These are phyloP conservation scores for Marcusenius ussheri DNA, from an alignment of 2,113 vertebrate genomes.

Conservation along the genomic window DNA sequence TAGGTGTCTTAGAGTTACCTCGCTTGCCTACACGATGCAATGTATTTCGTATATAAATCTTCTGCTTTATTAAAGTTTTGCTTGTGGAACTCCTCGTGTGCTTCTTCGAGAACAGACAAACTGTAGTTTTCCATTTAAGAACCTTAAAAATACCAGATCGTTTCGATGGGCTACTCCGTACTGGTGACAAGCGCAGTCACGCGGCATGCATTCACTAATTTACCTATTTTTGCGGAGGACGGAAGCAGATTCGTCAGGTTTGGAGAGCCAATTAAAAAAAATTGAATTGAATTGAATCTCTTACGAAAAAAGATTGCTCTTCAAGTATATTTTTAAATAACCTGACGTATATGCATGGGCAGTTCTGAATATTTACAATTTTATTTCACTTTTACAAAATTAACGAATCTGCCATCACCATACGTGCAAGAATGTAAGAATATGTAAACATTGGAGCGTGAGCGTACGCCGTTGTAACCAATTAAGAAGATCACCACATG, in stretches of 20 bases:
- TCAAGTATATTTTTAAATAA: neutral
- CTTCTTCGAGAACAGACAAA: constrained; percentile 37
- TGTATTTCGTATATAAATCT: constrained; percentile 56
- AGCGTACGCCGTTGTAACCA: neutral
- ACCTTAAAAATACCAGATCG: neutral
- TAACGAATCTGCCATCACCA: neutral
- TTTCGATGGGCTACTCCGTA: neutral
- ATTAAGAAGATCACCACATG: neutral
- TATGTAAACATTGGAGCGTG: neutral
- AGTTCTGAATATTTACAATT: neutral
- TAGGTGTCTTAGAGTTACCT: constrained; percentile 42
- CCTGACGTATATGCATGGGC: neutral
- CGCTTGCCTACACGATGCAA: constrained; percentile 44
- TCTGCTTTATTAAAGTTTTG: constrained; percentile 51
- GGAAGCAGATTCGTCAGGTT: neutral
- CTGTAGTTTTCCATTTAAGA: constrained; percentile 33
- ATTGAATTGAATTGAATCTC: neutral
- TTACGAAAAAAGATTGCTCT: neutral
- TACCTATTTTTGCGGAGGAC: neutral
- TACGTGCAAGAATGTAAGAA: neutral
- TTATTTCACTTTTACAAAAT: neutral
- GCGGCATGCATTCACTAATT: neutral
- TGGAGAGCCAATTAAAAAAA: neutral
- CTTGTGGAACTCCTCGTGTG: constrained; percentile 49
- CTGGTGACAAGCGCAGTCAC: neutral